Evolutionary conservation across 2,113 vertebrate species (phyloP).

Genomic region (Urocynchramus pylzowi): DNA sequence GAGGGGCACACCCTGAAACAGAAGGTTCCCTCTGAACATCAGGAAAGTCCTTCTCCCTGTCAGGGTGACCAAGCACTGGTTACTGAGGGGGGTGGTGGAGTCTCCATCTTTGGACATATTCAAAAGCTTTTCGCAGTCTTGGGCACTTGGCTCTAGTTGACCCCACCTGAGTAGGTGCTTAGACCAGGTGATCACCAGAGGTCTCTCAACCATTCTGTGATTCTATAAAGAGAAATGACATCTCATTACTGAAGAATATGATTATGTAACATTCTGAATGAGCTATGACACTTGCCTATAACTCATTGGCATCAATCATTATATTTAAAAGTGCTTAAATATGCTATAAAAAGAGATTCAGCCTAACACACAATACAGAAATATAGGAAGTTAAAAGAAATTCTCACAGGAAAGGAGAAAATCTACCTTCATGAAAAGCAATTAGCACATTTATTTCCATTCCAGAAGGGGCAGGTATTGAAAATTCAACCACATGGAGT

Average conservation of each 20-base stretch:
- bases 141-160: fast-evolving
- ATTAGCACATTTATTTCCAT: conserved; percentile 40
- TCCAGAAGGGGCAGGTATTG: conserved; percentile 26
- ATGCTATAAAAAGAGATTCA: not conserved
- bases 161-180: not conserved
- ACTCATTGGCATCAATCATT: not conserved
- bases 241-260: not conserved
- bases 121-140: not conserved
- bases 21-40: not conserved
- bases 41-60: not conserved
- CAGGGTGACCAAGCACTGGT: fast-evolving
- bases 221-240: not conserved
- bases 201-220: not conserved
- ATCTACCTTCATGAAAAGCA: conserved; percentile 33
- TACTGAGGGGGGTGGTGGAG: not conserved
- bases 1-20: not conserved
- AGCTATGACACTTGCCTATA: not conserved
- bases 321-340: not conserved
- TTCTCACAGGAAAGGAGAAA: conserved; percentile 46
- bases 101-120: not conserved
- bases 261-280: not conserved
- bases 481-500: conserved; percentile 1
- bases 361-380: not conserved
- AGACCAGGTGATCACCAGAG: not conserved
- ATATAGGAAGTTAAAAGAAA: conserved; percentile 24